These are phyloP conservation scores for Dione juno DNA, from an alignment of 2,888 invertebrate species.

Conservation along the genomic window DNA sequence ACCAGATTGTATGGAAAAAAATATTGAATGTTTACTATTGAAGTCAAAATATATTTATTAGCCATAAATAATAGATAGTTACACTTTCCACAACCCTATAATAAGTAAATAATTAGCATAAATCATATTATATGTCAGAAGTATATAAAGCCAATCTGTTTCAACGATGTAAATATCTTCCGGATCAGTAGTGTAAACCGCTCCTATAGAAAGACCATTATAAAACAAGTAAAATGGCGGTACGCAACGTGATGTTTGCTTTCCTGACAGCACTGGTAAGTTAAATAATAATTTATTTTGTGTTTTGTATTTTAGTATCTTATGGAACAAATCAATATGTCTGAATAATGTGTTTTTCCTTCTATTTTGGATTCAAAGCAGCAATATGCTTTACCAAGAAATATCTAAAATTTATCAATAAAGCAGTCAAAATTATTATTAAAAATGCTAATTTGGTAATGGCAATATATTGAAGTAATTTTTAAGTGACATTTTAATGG, in stretches of 20 bases:
- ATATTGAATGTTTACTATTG: too few relatives aligned
- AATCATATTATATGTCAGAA: conserved; percentile 41
- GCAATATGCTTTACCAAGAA: too few relatives aligned
- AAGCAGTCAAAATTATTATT: too few relatives aligned
- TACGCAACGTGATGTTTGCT: conserved; percentile 27
- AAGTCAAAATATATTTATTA: too few relatives aligned
- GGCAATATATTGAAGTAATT: too few relatives aligned
- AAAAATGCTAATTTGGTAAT: too few relatives aligned
- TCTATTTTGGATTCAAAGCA: background rate
- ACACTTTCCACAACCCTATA: conserved; percentile 2
- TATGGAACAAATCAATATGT: background rate
- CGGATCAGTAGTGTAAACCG: conserved; percentile 8
- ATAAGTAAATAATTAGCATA: conserved; percentile 36
- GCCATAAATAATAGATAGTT: background rate
- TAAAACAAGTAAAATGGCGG: conserved; percentile 14
- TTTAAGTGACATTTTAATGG: too few relatives aligned
- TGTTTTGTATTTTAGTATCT: background rate
- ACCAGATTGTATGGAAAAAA: too few relatives aligned
- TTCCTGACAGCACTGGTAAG: conserved; percentile 39
- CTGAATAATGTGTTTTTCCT: background rate
- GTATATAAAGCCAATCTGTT: conserved; percentile 44
- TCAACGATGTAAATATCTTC: conserved; percentile 26
- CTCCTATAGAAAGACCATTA: background rate
- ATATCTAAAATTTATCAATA: too few relatives aligned
- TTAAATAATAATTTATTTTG: background rate